Base-by-base conservation (phyloP, 2,113 vertebrate genomes). In the Grus americana region DNA sequence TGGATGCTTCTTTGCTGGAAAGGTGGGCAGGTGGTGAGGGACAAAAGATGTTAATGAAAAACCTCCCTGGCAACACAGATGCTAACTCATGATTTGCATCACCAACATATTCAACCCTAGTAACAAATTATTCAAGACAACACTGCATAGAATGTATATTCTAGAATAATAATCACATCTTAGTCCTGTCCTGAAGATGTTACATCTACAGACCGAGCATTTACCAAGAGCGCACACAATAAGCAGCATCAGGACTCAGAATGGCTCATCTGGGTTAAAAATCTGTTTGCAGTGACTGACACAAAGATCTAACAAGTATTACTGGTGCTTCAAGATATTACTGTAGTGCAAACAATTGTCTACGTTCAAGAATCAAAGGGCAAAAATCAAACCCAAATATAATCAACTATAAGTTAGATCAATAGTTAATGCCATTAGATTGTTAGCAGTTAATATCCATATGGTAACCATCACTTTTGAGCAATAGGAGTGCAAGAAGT, bases 311-410 rank as follows among this genome's bases (percentile, higher is more conserved):
- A 76, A 71, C 24, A 57, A 30, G n/a, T 36, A 32, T 18, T 32
- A 82, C 58, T 67, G 42, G 19, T 50, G 52, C 62, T 63, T 87
- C 75, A 67, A 57, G 62, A 83, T 47, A 65, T 32, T 78, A 34
- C 0, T 40, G 21, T 0, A 75, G 11, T 62, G 19, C 26, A 58
- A 90, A 70, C 12, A 47, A n/a, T 1, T 4, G 1, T 20, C 57
- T 54, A 52, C 18, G 40, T 36, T 84, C 14, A 68, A 36, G 30
- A 85, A 57, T 54, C 74, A 72, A 63, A 36, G 22, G 36, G 20
- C 22, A 79, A 44, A 59, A 76, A 59, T 32, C 10, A 86, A 85
- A 16, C 40, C 12, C 40, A 81, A 57, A 78, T 16, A 84, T 4
- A 76, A 72, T 2, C 19, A 42, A 52, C 32, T 61, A 15, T 7